Conservation (phyloP, 2,888 invertebrate species). For the Epirrhoe tristata region DNA sequence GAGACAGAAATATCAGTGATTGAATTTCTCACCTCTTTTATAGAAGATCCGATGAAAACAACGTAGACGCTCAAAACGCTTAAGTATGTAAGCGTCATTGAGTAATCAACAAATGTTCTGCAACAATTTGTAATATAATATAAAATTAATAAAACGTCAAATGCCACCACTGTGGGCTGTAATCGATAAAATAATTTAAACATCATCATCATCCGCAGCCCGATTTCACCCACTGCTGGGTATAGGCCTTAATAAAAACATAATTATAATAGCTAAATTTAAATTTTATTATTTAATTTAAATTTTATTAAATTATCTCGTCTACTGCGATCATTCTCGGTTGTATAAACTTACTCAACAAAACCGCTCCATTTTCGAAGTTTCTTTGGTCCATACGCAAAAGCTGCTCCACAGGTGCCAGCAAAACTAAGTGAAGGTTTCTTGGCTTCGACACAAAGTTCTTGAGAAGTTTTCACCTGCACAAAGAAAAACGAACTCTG, state of each 20-base stretch:
- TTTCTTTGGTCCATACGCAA: conserved; percentile 89
- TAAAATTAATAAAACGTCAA: too few species aligned
- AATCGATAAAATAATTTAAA: too few species aligned
- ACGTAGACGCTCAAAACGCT: conserved; percentile 91
- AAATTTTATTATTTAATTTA: too few species aligned
- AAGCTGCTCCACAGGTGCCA: conserved; percentile 92
- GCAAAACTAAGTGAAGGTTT: conserved; percentile 92
- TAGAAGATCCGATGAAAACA: conserved; percentile 89
- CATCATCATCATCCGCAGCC: too few species aligned
- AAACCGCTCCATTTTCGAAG: conserved; percentile 86
- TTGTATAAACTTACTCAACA: conserved; percentile 85
- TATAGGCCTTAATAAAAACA: too few species aligned
- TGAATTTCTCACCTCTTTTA: conserved; percentile 83
- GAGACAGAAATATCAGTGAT: background rate
- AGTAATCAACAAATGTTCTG: conserved; percentile 88
- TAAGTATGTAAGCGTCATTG: conserved; percentile 88
- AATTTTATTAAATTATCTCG: too few species aligned
- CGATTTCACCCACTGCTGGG: too few species aligned
- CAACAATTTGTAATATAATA: conserved; percentile 40
- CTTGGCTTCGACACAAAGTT: conserved; percentile 88
- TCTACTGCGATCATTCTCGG: too few species aligned
- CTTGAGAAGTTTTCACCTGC: conserved; percentile 91
- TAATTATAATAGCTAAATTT: too few species aligned
- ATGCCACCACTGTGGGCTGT: too few species aligned
- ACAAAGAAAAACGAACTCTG: background rate